phyloP scores from a whole-genome alignment of 2,888 invertebrate genomes.

The Amblyjoppa proteus region DNA sequence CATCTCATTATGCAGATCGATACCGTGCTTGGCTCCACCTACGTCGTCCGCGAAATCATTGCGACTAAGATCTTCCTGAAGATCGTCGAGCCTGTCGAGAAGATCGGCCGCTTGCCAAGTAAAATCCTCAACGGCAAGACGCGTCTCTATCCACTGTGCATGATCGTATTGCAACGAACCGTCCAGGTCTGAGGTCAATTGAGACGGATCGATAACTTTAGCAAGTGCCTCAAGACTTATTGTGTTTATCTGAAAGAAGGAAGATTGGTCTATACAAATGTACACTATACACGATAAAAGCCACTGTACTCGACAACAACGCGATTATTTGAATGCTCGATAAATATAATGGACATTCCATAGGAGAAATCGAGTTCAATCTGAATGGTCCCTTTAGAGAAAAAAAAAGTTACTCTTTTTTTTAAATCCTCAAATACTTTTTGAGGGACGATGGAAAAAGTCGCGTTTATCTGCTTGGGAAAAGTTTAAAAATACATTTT shows the following conservation, averaged over 20 bases:
- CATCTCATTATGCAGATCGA: constrained; percentile 97
- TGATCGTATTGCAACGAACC: constrained; percentile 98
- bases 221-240: constrained; percentile 97
- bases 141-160: constrained; percentile 98
- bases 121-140: constrained; percentile 97
- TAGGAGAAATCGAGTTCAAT: background rate
- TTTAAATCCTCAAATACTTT: background rate
- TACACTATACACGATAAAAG: background rate
- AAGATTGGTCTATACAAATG: constrained; percentile 49
- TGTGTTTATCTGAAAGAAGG: constrained; percentile 93
- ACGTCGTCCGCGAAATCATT: constrained; percentile 98
- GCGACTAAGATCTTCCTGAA: constrained; percentile 96
- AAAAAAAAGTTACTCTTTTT: background rate
- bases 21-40: constrained; percentile 94
- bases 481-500: constrained; percentile 18
- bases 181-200: constrained; percentile 97
- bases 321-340: background rate
- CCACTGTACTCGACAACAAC: background rate
- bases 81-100: constrained; percentile 95
- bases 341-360: background rate
- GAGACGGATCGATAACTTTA: constrained; percentile 96
- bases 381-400: background rate
- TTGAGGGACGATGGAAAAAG: background rate
- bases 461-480: background rate
- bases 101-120: constrained; percentile 98